phyloP scores from a whole-genome alignment of 92 coral and sea anemone genomes.

The Nematostella vectensis region DNA sequence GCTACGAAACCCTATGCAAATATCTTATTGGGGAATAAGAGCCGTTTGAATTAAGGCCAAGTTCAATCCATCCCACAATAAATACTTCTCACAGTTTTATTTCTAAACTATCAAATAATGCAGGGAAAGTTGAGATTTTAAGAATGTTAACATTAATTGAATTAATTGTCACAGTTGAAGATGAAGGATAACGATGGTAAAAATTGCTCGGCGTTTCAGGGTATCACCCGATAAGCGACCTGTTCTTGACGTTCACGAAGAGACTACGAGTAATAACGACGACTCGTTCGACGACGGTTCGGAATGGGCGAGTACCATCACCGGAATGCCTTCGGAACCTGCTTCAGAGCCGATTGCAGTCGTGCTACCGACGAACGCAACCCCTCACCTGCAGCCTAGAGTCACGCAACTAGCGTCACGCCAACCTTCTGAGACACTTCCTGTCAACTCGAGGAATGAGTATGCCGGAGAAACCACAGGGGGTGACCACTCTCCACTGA shows the following conservation, averaged over 20 bases:
- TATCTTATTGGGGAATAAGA: no score
- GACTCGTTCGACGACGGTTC: slow-evolving; percentile 35
- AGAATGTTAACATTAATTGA: no score
- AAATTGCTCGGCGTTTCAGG: no score
- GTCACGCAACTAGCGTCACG: slow-evolving; percentile 2
- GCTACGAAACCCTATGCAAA: no score
- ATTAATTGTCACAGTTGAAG: no score
- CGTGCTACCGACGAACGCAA: slow-evolving; percentile 1
- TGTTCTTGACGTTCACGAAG: slow-evolving; percentile 46
- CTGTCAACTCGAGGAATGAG: slow-evolving; percentile 5
- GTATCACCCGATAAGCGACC: slow-evolving; percentile 21
- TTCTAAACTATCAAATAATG: no score
- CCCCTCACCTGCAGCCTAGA: slow-evolving; percentile 7
- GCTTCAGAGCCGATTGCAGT: slow-evolving; percentile 10
- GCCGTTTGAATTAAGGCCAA: no score
- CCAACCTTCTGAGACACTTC: neutral
- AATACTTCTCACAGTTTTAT: no score
- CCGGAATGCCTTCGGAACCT: slow-evolving; percentile 24
- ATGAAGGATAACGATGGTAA: no score
- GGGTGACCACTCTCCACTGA: slow-evolving; percentile 32
- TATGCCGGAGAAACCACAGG: neutral
- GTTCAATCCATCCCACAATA: no score
- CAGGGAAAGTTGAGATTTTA: no score
- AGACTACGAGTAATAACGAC: slow-evolving; percentile 29
- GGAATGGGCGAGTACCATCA: slow-evolving; percentile 46